Evolutionary conservation across 2,797 vertebrate genomes (phyloP).

Genomic region (Argya squamiceps): DNA sequence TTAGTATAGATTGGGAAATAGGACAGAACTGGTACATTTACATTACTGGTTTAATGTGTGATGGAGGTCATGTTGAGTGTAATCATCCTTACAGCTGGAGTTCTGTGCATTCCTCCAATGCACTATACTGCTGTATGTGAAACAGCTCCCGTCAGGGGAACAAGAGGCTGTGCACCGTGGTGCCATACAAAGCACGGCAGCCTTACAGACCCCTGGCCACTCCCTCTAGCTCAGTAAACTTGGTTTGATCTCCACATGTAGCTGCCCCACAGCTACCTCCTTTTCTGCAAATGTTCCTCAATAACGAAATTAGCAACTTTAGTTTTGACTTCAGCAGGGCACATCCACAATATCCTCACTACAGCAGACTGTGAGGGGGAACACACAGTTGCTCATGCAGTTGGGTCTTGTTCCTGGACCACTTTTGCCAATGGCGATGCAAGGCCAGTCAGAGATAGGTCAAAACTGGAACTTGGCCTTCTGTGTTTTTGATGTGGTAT

Average conservation of each 20-base stretch:
- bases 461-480: background rate
- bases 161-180: background rate
- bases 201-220: background rate
- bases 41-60: background rate
- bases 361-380: background rate
- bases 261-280: background rate
- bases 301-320: background rate
- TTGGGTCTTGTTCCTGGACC: background rate
- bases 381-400: background rate
- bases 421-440: background rate
- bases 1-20: background rate
- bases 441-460: background rate
- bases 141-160: background rate
- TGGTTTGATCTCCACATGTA: background rate
- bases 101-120: background rate
- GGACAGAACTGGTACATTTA: background rate
- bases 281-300: background rate
- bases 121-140: background rate
- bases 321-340: background rate
- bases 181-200: background rate
- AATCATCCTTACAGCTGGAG: background rate
- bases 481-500: background rate
- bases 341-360: background rate
- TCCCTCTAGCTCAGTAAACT: background rate
- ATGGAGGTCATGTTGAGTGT: background rate